Base-by-base conservation (phyloP, 2,797 vertebrate genomes). In the Scolopax bukidnonensis region DNA sequence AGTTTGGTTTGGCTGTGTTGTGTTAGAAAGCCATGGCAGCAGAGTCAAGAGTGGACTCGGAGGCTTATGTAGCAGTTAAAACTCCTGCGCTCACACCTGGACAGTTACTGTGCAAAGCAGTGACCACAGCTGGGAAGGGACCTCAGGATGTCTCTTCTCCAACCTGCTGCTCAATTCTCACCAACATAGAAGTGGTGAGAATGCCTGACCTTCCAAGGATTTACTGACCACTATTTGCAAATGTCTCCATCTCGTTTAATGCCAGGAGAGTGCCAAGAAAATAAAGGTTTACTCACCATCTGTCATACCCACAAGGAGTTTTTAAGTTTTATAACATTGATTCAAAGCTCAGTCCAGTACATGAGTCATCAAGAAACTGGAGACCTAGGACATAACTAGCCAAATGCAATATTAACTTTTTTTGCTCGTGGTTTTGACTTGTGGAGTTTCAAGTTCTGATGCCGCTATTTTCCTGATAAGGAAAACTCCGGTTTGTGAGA, bases 251-350 rank as follows among this genome's bases (percentile, higher is more conserved):
- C 83, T 94, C 88, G 54, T 85, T 91, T 73, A 76, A 87, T 69
- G 71, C 85, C 79, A 87, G 79, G 32, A 87, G 45, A 84, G 45
- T 79, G 67, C 63, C 82, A 87, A 91, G 88, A 87, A 96, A 93
- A 73, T 64, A 79, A 90, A 82, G 40, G 50, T 73, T 82, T 93
- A 43, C 60, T 93, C 67, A 54, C 75, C 75, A 76, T 73, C 85
- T 95, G 82, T 87, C 63, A 83, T 79, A 68, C 67, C 57, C 50
- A 75, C 59, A 79, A 89, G 54, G 41, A 91, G 43, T 32, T 84
- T 94, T 71, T 89, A 40, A 79, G 60, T 91, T 75, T 79, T 41
- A 43, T 90, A 74, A 69, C 19, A 17, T 21, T 76, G 53, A 89
- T 71, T 79, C 88, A 91, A 57, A 64, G 20, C 36, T 91, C 45